Evolutionary conservation across 1,140 invertebrate genomes (phyloP).

Genomic region (Lithobius niger): DNA sequence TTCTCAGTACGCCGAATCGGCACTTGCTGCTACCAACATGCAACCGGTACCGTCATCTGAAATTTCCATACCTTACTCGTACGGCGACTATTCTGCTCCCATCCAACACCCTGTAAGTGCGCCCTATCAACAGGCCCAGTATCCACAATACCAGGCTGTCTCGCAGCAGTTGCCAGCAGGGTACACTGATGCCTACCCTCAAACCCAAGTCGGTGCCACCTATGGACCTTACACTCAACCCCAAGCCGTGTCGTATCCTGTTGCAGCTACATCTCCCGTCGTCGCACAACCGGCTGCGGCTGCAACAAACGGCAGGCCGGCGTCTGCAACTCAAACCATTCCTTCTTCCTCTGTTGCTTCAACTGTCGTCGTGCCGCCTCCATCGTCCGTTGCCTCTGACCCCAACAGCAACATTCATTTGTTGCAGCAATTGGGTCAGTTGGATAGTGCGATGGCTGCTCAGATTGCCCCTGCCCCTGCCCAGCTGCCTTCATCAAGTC

Average conservation of each 20-base stretch:
- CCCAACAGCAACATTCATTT: constrained; percentile 50
- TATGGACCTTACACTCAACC: background rate
- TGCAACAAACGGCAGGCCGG: constrained; percentile 1
- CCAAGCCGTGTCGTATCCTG: background rate
- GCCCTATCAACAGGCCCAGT: background rate
- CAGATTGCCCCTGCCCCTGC: no score
- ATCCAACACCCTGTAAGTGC: constrained; percentile 11
- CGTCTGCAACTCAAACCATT: constrained; percentile 9
- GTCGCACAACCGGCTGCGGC: background rate
- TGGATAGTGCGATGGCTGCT: no score
- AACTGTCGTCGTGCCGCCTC: background rate
- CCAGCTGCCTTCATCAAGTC: no score
- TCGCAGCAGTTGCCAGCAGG: background rate
- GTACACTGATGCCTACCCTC: background rate
- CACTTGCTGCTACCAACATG: no score
- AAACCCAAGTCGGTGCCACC: background rate
- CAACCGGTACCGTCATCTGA: no score
- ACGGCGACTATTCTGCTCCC: no score
- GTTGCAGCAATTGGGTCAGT: constrained; percentile 31
- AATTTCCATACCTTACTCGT: no score
- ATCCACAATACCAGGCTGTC: background rate
- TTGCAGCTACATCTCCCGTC: background rate
- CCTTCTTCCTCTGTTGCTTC: background rate
- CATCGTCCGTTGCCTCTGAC: background rate
- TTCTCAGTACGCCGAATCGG: no score